phyloP scores from a whole-genome alignment of 2,797 vertebrate genomes.

The Spheniscus humboldti region DNA sequence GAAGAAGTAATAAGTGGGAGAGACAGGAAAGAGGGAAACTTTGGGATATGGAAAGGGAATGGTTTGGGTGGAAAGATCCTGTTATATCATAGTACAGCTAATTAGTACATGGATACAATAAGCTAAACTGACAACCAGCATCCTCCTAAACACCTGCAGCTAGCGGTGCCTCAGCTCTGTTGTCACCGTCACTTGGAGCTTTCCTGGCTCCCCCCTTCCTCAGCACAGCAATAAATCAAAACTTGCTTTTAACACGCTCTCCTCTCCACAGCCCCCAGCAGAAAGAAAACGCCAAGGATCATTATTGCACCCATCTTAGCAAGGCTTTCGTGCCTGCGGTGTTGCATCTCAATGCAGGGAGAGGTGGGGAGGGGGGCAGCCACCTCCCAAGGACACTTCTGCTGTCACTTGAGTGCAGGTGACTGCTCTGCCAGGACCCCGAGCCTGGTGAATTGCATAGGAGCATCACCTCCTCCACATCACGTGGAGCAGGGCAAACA shows the following conservation, averaged over 20 bases:
- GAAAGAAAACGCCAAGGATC: neutral
- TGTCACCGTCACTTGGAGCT: neutral
- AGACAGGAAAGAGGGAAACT: neutral
- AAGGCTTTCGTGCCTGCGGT: neutral
- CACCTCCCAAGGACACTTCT: neutral
- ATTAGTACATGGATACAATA: neutral
- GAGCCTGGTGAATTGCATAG: neutral
- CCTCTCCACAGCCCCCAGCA: neutral
- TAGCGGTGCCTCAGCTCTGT: neutral
- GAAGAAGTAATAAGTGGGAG: neutral
- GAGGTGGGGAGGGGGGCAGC: neutral
- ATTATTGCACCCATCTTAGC: too few species aligned
- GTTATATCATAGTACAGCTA: neutral
- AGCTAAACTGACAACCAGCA: neutral
- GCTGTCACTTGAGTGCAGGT: neutral
- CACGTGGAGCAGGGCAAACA: too few species aligned
- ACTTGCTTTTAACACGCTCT: neutral
- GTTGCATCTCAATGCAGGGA: too few species aligned
- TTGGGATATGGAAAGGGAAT: neutral
- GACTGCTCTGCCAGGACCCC: neutral
- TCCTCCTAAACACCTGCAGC: neutral
- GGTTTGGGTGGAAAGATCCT: neutral
- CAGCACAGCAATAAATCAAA: neutral
- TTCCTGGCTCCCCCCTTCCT: neutral
- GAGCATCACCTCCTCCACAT: neutral